Percentiles rank a stretch among this genome's conserved stretches.
These are phyloP conservation scores for Ibycter americanus DNA, from an alignment of 2,797 vertebrate genomes.

Conservation along the genomic window DNA sequence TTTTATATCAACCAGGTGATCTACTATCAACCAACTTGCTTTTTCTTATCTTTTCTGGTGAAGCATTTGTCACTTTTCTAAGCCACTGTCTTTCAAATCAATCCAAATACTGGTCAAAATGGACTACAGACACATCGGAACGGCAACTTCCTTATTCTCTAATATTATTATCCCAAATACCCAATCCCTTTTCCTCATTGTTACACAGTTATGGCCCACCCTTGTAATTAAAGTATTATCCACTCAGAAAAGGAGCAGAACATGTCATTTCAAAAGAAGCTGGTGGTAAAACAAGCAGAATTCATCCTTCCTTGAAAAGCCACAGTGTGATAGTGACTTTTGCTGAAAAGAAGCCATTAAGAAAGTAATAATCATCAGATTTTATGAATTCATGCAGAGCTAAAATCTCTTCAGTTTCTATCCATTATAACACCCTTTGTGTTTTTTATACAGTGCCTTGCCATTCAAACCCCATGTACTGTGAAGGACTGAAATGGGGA, in stretches of 20 bases:
- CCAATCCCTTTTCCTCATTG: background rate
- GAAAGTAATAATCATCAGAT: background rate
- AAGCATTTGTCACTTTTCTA: background rate
- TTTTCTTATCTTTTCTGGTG: background rate
- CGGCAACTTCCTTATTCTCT: background rate
- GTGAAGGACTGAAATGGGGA: background rate
- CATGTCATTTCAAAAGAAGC: background rate
- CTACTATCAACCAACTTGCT: rapidly evolving
- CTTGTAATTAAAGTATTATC: background rate
- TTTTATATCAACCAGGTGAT: background rate
- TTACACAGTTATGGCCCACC: background rate
- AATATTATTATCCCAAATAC: background rate
- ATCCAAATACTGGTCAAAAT: background rate
- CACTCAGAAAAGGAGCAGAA: background rate
- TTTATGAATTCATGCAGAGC: background rate
- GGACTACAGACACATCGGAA: background rate
- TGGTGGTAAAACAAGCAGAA: background rate
- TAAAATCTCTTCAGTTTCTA: background rate
- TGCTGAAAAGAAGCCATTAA: slow-evolving; percentile 13
- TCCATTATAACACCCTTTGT: background rate
- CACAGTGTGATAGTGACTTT: background rate
- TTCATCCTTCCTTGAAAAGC: background rate
- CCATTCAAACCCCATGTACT: background rate
- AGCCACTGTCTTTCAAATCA: background rate
- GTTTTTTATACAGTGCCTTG: background rate